Evolutionary conservation across 2,797 vertebrate genomes (phyloP).

Genomic region (Acanthurus tractus): DNA sequence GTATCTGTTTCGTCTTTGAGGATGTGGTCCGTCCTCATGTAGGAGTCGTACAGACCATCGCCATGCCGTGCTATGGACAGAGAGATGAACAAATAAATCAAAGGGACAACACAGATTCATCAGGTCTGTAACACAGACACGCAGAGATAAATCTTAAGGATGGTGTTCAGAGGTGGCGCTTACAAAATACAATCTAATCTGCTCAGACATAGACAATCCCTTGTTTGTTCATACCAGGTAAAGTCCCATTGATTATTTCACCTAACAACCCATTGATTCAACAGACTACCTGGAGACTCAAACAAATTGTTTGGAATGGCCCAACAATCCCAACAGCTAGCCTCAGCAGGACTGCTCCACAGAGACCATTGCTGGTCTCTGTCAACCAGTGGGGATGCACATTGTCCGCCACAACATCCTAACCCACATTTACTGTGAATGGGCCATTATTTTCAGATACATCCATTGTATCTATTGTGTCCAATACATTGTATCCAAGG

Average conservation of each 20-base stretch:
- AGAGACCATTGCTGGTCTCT: slow-evolving; percentile 1
- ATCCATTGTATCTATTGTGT: slow-evolving; percentile 55
- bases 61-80: slow-evolving; percentile 88
- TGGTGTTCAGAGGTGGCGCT: slow-evolving; percentile 3
- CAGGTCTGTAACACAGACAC: slow-evolving; percentile 23
- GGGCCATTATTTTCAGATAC: slow-evolving; percentile 56
- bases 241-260: slow-evolving; percentile 56
- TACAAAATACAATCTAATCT: slow-evolving; percentile 46
- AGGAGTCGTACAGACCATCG: slow-evolving; percentile 95
- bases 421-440: slow-evolving; percentile 45
- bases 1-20: slow-evolving; percentile 90
- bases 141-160: slow-evolving; percentile 5
- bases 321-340: slow-evolving; percentile 12
- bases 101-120: slow-evolving; percentile 3
- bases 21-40: slow-evolving; percentile 96
- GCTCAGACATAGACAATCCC: not conserved
- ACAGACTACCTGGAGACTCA: slow-evolving; percentile 19
- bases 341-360: slow-evolving; percentile 18
- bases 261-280: slow-evolving; percentile 20
- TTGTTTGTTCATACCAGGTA: slow-evolving; percentile 28
- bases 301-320: not conserved
- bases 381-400: slow-evolving; percentile 2
- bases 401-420: slow-evolving; percentile 31
- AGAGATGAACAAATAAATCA: slow-evolving; percentile 33
- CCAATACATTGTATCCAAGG: slow-evolving; percentile 59